Conservation (phyloP, 2,797 vertebrate species). For the Sarcoramphus papa region DNA sequence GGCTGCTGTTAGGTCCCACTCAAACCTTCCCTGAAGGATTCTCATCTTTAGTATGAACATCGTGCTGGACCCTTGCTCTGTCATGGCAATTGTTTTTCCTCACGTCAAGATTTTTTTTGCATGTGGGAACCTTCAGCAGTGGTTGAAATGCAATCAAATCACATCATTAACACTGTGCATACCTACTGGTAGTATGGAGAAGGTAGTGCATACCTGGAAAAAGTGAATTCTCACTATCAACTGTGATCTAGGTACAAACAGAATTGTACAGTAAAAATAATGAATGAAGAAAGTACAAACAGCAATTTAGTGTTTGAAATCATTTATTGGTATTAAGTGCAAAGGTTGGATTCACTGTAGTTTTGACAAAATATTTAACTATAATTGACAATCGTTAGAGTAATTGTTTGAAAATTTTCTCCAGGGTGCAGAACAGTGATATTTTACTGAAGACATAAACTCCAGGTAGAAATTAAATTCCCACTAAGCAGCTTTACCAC, state of each 20-base stretch:
- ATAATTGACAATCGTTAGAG: neutral
- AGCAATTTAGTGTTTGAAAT: neutral
- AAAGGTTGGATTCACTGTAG: neutral
- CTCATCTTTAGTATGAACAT: neutral
- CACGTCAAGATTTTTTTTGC: neutral
- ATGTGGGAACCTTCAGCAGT: neutral
- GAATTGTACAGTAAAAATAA: neutral
- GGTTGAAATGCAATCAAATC: neutral
- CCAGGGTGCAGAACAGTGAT: neutral
- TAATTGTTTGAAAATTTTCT: neutral
- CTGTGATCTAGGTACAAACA: neutral
- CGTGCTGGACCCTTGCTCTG: neutral
- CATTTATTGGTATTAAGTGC: neutral
- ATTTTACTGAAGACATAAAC: neutral
- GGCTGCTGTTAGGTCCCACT: neutral
- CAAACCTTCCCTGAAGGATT: neutral
- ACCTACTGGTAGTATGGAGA: neutral
- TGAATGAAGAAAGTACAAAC: neutral
- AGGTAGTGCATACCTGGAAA: neutral
- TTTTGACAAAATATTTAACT: neutral
- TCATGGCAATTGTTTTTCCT: neutral
- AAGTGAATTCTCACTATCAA: neutral
- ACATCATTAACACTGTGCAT: neutral
- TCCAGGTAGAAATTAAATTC: neutral
- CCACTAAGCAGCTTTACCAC: neutral